phyloP scores from a whole-genome alignment of 2,797 vertebrate species.

The Okamejei kenojei region DNA sequence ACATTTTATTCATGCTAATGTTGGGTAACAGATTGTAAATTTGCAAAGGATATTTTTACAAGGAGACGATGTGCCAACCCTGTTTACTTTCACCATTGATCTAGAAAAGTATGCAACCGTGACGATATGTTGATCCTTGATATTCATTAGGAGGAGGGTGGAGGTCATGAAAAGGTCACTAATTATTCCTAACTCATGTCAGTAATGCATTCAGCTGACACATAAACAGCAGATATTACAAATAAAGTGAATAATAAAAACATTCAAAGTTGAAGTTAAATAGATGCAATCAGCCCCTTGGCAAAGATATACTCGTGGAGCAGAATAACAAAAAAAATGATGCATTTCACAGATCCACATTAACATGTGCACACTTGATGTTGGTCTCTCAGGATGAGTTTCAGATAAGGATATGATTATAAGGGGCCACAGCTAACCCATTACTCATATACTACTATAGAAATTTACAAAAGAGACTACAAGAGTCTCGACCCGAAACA shows the following conservation, averaged over 20 bases:
- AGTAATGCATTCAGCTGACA: neutral
- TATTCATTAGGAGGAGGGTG: neutral
- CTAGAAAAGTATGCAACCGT: neutral
- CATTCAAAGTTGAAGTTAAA: neutral
- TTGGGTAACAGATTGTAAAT: neutral
- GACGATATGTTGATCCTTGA: neutral
- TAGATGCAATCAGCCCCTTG: conserved; percentile 25
- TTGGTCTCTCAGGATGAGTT: neutral
- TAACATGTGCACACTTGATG: neutral
- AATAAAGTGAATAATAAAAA: neutral
- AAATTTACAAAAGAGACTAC: neutral
- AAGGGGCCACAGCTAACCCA: neutral
- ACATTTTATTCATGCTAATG: neutral
- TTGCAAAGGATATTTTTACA: neutral
- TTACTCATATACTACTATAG: conserved; percentile 7
- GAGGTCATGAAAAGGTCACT: neutral
- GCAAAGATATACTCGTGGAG: neutral
- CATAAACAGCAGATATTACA: neutral
- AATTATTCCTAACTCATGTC: neutral
- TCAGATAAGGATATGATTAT: neutral
- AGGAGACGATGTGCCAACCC: neutral
- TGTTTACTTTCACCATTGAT: neutral
- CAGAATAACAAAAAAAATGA: neutral
- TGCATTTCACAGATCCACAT: conserved; percentile 5
- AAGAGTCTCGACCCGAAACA: too few species aligned